A percentile compares a stretch with the other conserved stretches of the same genome.
phyloP scores from a whole-genome alignment of 1,140 invertebrate species.

The Physella acuta region DNA sequence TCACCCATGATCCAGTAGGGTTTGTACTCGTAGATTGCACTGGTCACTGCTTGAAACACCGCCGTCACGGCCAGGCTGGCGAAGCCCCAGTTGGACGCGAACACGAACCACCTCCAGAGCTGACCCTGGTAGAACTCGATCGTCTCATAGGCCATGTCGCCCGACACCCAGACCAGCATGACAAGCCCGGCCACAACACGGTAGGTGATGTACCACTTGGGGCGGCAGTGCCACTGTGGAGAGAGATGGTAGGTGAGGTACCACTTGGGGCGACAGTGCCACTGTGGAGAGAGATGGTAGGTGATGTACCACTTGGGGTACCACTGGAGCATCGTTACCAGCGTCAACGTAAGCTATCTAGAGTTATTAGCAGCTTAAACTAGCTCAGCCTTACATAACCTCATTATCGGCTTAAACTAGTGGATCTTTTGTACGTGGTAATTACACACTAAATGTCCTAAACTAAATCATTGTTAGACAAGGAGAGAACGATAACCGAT shows the following conservation, averaged over 20 bases:
- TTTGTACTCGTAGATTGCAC: slow-evolving; percentile 34
- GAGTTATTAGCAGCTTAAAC: too few relatives aligned
- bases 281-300: slow-evolving; percentile 42
- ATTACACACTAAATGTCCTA: too few relatives aligned
- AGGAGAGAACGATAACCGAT: too few relatives aligned
- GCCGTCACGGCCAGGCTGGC: slow-evolving; percentile 39
- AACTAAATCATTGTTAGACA: too few relatives aligned
- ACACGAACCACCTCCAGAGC: slow-evolving; percentile 45
- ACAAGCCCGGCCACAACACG: slow-evolving; percentile 33
- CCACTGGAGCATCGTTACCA: slow-evolving; percentile 13
- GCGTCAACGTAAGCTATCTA: neutral
- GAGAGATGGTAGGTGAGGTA: slow-evolving; percentile 38
- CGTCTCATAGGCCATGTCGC: slow-evolving; percentile 46
- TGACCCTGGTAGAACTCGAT: slow-evolving; percentile 41
- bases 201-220: slow-evolving; percentile 41
- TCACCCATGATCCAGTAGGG: slow-evolving; percentile 42
- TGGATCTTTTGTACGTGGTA: too few relatives aligned
- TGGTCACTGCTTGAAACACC: slow-evolving; percentile 38
- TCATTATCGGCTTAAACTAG: too few relatives aligned
- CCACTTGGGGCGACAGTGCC: slow-evolving; percentile 40
- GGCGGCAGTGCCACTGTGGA: slow-evolving; percentile 46
- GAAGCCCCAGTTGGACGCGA: slow-evolving; percentile 55
- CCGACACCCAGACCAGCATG: slow-evolving; percentile 41
- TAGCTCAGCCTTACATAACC: too few relatives aligned
- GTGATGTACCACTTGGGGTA: slow-evolving; percentile 39